These are phyloP conservation scores for Hirtodrosophila duncani DNA, from an alignment of 2,888 invertebrate genomes.

Conservation along the genomic window DNA sequence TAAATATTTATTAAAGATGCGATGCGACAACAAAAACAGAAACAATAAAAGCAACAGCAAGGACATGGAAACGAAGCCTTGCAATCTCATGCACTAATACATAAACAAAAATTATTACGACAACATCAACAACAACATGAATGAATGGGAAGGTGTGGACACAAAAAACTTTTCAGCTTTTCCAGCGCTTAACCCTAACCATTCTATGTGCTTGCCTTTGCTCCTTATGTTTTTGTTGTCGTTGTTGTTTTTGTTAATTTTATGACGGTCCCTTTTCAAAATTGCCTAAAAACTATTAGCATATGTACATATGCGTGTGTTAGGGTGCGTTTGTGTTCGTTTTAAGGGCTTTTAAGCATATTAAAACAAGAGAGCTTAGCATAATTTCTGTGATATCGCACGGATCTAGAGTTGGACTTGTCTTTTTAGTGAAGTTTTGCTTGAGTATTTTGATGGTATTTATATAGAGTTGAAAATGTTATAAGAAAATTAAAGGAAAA, in stretches of 20 bases:
- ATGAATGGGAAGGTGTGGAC: slow-evolving; percentile 31
- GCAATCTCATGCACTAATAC: slow-evolving; percentile 36
- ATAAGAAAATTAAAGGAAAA: no score
- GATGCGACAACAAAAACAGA: slow-evolving; percentile 16
- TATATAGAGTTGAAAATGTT: no score
- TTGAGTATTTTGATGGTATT: no score
- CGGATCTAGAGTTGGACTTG: no score
- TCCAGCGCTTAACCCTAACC: slow-evolving; percentile 23
- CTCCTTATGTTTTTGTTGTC: neutral
- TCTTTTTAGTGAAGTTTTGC: no score
- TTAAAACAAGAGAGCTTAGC: slow-evolving; percentile 42
- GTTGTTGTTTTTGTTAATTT: slow-evolving; percentile 24
- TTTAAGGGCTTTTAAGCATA: slow-evolving; percentile 32
- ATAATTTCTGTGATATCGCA: slow-evolving; percentile 28
- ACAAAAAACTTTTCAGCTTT: slow-evolving; percentile 31
- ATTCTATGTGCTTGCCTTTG: neutral
- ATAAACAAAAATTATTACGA: slow-evolving; percentile 33
- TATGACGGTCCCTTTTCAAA: slow-evolving; percentile 21
- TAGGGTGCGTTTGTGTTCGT: slow-evolving; percentile 1
- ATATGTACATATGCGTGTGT: slow-evolving; percentile 19
- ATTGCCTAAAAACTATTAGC: slow-evolving; percentile 42
- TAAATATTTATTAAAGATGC: slow-evolving; percentile 49
- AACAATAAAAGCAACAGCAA: slow-evolving; percentile 2
- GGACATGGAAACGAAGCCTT: slow-evolving; percentile 30
- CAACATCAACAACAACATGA: slow-evolving; percentile 8